Percentiles rank a stretch among this genome's conserved stretches.
Conservation (phyloP, 2,888 invertebrate genomes). For the Xestia rhomboidea region DNA sequence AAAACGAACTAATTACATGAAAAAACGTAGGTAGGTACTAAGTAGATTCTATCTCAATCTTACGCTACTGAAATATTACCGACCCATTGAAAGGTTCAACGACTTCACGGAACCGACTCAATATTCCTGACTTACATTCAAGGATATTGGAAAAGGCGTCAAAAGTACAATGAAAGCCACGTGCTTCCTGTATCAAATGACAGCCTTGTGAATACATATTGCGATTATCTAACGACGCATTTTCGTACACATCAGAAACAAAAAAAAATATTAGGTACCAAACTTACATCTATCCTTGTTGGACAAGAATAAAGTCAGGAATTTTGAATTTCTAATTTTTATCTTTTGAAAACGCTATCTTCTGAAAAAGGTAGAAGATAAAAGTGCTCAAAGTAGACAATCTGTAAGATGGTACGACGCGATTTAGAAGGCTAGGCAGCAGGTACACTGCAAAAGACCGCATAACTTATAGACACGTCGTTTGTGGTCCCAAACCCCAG, state of each 20-base stretch:
- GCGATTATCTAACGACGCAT: neutral
- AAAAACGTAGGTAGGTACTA: too few relatives aligned
- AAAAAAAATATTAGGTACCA: neutral
- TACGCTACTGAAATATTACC: neutral
- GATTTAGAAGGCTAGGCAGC: neutral
- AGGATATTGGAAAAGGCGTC: neutral
- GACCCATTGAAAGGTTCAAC: slow-evolving; percentile 9
- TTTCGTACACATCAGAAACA: neutral
- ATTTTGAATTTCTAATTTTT: neutral
- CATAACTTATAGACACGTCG: neutral
- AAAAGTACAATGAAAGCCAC: neutral
- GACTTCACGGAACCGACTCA: neutral
- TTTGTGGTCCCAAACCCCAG: neutral
- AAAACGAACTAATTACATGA: neutral
- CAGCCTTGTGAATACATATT: neutral
- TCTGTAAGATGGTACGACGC: neutral
- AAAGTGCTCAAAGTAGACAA: neutral
- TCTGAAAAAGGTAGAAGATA: neutral
- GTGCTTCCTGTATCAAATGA: neutral
- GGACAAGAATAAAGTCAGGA: neutral
- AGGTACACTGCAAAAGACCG: neutral
- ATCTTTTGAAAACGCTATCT: too few relatives aligned
- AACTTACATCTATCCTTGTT: too few relatives aligned
- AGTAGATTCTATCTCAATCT: neutral
- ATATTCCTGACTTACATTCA: neutral